Conservation (phyloP, 1,140 invertebrate genomes). For the Cydia fagiglandana region DNA sequence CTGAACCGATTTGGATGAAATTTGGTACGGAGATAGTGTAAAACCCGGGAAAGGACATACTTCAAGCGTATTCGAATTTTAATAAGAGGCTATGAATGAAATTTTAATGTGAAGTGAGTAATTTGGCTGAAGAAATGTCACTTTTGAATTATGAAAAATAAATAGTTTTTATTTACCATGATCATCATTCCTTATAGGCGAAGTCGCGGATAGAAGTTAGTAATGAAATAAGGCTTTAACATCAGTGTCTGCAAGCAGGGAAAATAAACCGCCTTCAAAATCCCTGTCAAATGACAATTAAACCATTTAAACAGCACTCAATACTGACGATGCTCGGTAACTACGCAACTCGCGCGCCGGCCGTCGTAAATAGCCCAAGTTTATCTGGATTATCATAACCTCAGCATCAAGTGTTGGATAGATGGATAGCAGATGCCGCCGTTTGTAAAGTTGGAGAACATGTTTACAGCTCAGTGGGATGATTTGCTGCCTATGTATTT, state of each 20-base stretch:
- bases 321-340: neutral
- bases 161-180: too few relatives aligned
- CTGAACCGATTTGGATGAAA: too few relatives aligned
- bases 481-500: too few relatives aligned
- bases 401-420: constrained; percentile 3
- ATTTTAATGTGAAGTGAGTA: too few relatives aligned
- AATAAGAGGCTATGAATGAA: too few relatives aligned
- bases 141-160: too few relatives aligned
- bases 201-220: too few relatives aligned
- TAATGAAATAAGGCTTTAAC: neutral
- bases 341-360: constrained; percentile 16
- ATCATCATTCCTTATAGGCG: too few relatives aligned
- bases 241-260: neutral
- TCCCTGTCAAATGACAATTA: neutral
- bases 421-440: constrained; percentile 19
- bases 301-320: neutral
- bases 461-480: neutral
- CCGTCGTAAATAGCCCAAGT: constrained; percentile 17
- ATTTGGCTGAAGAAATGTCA: too few relatives aligned
- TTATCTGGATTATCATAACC: constrained; percentile 29
- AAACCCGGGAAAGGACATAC: too few relatives aligned
- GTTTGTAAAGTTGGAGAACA: constrained; percentile 4
- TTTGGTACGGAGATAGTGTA: too few relatives aligned
- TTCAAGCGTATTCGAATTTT: too few relatives aligned
- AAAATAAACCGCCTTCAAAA: neutral